Percentiles rank a stretch among this genome's conserved stretches.
These are phyloP conservation scores for Sylvia borin DNA, from an alignment of 2,797 vertebrate species.

Conservation along the genomic window DNA sequence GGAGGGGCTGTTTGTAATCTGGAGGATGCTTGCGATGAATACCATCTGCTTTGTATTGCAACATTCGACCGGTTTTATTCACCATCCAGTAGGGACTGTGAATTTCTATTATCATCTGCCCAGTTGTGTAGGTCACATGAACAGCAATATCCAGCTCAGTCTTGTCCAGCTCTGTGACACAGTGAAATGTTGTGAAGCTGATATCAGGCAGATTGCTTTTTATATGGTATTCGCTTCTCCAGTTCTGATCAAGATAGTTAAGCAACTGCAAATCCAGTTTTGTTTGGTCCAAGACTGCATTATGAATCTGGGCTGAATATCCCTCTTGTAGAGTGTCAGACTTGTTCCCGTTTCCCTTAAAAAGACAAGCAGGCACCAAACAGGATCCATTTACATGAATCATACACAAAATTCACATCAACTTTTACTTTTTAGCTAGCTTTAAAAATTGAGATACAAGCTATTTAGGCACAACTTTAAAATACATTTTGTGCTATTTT, in stretches of 20 bases:
- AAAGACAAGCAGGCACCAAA: background rate
- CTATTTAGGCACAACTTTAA: background rate
- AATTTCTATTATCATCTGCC: slow-evolving; percentile 86
- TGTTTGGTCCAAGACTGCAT: slow-evolving; percentile 86
- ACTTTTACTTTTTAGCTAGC: background rate
- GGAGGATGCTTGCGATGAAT: slow-evolving; percentile 95
- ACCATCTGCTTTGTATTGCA: slow-evolving; percentile 97
- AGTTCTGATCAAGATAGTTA: slow-evolving; percentile 90
- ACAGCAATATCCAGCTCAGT: slow-evolving; percentile 91
- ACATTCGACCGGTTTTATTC: slow-evolving; percentile 92
- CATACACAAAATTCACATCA: background rate
- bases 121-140: slow-evolving; percentile 85
- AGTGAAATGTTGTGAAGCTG: slow-evolving; percentile 88
- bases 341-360: slow-evolving; percentile 79
- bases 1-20: slow-evolving; percentile 91
- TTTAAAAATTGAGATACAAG: background rate
- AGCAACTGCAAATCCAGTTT: slow-evolving; percentile 84
- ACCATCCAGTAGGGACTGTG: slow-evolving; percentile 98
- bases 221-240: slow-evolving; percentile 86
- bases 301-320: slow-evolving; percentile 88
- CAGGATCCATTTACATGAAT: background rate
- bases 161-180: slow-evolving; percentile 77
- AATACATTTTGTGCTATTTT: background rate
- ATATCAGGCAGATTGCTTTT: slow-evolving; percentile 87
- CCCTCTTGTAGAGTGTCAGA: slow-evolving; percentile 81